Evolutionary conservation across 2,888 invertebrate genomes (phyloP), one percentile per base, ranked within the genome.

Genomic region (Lapara coniferarum): DNA sequence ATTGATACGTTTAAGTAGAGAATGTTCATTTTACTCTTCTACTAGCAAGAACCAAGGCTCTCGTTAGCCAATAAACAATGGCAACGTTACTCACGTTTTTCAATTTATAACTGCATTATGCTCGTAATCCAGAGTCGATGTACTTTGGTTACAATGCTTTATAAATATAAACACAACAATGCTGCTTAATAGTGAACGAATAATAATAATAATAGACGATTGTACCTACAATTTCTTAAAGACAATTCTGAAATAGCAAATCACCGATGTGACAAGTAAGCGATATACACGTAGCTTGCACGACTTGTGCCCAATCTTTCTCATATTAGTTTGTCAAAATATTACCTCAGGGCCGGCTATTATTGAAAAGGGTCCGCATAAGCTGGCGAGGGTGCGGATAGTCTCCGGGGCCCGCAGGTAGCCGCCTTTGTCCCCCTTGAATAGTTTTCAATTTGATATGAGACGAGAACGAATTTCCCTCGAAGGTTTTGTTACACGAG

Each of bases 291-390:
- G 12, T 10, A 10, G 13, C 51, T 2, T 37, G 14, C 14, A 19
- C 49, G 49, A 46, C 49, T 49, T 68, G 51, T 16, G 16, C 13
- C 44, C 58, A 30, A 58, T 69, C 72, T 69, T 67, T 68, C 70
- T 72, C 70, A 78, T 76, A 78, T 78, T 77, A 77, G 75, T 78
- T 77, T 75, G 73, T 75, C 72, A 74, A 71, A 73, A 76, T 74
- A 73, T 72, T 67, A 71, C 63, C 68, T 67, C 56, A 14, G 49
- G 46, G 53, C 44, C 46, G 67, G 70, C 67, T 72, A 71, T 74
- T 73, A 73, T 74, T 76, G 71, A 73, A 73, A 75, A 73, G 74
- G 75, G 69, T 69, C 71, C 51, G 71, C 71, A 68, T 71, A 73
- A 71, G 73, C 73, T 69, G 63, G 66, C 66, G 51, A 55, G 66